Conservation (phyloP, 2,888 invertebrate genomes). For the Stenotaenia linearis region DNA sequence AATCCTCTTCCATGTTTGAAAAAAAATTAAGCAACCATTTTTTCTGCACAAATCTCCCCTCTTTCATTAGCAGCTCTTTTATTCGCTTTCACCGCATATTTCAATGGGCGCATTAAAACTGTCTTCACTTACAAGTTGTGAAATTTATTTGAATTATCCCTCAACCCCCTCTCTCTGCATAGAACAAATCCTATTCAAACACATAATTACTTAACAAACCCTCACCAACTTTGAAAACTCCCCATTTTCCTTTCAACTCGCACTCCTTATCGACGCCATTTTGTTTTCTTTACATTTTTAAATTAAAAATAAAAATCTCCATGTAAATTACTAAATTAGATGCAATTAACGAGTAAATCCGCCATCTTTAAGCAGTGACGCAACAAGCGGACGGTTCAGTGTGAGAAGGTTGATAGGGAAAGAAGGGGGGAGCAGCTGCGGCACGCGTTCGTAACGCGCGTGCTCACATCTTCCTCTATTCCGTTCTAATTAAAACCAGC, state of each 20-base stretch:
- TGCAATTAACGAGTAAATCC: neutral
- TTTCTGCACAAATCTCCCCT: neutral
- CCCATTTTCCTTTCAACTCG: neutral
- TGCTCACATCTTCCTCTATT: conserved; percentile 27
- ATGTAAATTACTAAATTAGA: neutral
- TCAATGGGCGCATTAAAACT: conserved; percentile 19
- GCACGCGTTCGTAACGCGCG: conserved; percentile 8
- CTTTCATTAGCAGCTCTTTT: conserved; percentile 15
- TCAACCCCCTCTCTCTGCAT: neutral
- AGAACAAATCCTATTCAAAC: conserved; percentile 15
- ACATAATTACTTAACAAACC: conserved; percentile 10
- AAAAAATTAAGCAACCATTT: neutral
- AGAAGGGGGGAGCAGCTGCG: conserved; percentile 30
- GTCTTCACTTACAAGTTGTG: conserved; percentile 7
- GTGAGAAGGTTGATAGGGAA: neutral
- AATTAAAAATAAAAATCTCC: neutral
- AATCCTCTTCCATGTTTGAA: neutral
- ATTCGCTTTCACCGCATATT: conserved; percentile 15
- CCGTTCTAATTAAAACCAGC: conserved; percentile 32
- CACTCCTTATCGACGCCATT: neutral
- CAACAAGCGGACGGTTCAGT: neutral
- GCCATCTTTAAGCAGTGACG: conserved; percentile 7
- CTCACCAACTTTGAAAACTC: neutral
- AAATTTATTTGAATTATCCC: conserved; percentile 19
- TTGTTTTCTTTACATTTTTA: neutral